Conservation (phyloP, 1,140 invertebrate genomes). For the Solenopsis invicta region DNA sequence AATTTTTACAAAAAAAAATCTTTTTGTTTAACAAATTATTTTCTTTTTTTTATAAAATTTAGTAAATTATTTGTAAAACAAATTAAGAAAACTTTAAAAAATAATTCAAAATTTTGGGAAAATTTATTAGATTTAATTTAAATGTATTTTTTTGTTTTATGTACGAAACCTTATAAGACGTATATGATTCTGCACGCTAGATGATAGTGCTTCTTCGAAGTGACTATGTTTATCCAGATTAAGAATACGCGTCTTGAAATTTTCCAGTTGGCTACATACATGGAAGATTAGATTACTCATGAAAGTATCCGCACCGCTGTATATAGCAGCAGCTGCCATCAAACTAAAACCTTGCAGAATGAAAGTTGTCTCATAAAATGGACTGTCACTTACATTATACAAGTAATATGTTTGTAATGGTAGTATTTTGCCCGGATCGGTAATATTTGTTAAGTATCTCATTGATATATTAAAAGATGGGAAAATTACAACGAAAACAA, state of each 20-base stretch:
- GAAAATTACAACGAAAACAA: not conserved
- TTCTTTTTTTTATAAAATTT: not conserved
- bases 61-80: not conserved
- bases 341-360: not conserved
- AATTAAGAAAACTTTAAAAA: not conserved
- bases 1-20: not conserved
- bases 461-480: slow-evolving; percentile 1
- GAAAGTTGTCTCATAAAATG: slow-evolving; percentile 35
- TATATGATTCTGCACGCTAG: not conserved
- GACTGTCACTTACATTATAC: slow-evolving; percentile 13
- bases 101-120: too few relatives aligned
- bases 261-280: slow-evolving; percentile 41
- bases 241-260: slow-evolving; percentile 4
- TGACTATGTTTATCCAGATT: not conserved
- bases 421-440: not conserved
- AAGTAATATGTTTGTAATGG: slow-evolving; percentile 30
- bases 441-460: not conserved
- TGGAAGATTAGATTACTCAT: slow-evolving; percentile 27
- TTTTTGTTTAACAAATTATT: not conserved
- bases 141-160: not conserved
- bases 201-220: not conserved
- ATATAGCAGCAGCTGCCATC: not conserved
- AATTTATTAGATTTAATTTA: not conserved
- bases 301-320: slow-evolving; percentile 12
- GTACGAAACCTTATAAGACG: slow-evolving; percentile 46